Evolutionary conservation across 2,797 vertebrate species (phyloP), one percentile per base, ranked within the genome.

Genomic region (Sparidentex hasta): DNA sequence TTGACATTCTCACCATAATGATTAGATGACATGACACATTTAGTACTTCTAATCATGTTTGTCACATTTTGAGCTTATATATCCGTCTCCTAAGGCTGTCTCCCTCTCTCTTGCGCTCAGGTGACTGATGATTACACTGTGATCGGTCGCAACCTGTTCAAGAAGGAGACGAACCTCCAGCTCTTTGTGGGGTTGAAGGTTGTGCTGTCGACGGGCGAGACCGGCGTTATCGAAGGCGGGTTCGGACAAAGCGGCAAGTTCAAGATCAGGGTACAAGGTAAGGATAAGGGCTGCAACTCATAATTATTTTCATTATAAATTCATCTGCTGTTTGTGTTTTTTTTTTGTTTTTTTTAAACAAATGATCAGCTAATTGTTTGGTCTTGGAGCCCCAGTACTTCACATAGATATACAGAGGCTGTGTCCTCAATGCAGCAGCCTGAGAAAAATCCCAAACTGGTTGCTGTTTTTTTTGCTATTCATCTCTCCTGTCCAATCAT

Each of bases 161-260:
- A 99, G 92, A 99, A 99, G 88, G 98, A 99, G 92, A 99, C 98
- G 59, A 99, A 99, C 95, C 96, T 99, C 71, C 98, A 99, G 92
- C 95, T 98, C 50, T 99, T 99, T 38, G 94, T 98, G 90, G 98
- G 98, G 50, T 94, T 99, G 56, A 98, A 97, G 91, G 97, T 99
- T 81, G 95, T 89, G 0, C 91, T 99, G 27, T 99, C 98, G 0
- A 97, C 97, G 0, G 98, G 98, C 55, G 98, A 99, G 88, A 91
- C 84, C 0, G 98, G 97, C 5, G 33, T 97, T 71, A 99, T 99
- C 64, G 97, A 99, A 76, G 96, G 98, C 1, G 96, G 98, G 17
- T 99, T 99, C n/a, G 98, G 98, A 63, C 98, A 99, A 92, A 99
- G 98, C 0, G 98, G 98, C 73, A 99, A 99, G 93, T 98, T 98